Evolutionary conservation across 2,113 vertebrate species (phyloP), one percentile per base, ranked within the genome.

Genomic region (Corythornis cristatus): DNA sequence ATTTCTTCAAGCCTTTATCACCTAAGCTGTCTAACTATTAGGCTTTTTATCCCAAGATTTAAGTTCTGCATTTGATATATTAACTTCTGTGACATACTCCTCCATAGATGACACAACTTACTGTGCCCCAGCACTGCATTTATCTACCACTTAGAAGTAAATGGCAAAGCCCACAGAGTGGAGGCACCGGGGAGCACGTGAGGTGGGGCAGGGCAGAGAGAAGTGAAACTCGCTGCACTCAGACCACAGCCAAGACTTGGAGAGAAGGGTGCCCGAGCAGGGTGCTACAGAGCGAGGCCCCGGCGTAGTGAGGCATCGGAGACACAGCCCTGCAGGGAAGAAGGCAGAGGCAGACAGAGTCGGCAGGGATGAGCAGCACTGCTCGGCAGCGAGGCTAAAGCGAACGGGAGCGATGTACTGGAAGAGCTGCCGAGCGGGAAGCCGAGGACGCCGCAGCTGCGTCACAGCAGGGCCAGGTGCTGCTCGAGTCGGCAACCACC

Each of bases 151-250:
- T 50, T 50, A 22, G 35, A 56, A 48, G 17, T 8, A 62, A 48
- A 51, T 43, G 29, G 33, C 45, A 12, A 43, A 25, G 50, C 16
- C 35, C 1, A 15, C 7, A 16, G 42, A 11, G 50, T 51, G 14
- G 13, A 5, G 35, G 9, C 60, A 6, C 26, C 7, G 9, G 8
- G 56, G 12, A 56, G 13, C 5, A 5, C 0, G 14, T 0, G 25
- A 54, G 29, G 15, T 7, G 40, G 6, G 46, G 25, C 53, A 23
- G 8, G 20, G 6, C 58, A 12, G 56, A 5, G 15, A 10, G 51
- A 19, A 26, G 13, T 1, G 20, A 53, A 31, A 54, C 66, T 31
- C 16, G 58, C 65, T 16, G 70, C 37, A 7, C 28, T 67, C 9
- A 3, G 15, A 18, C 8, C 13, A 5, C 13, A 15, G 28, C 15